These are phyloP conservation scores for Hystrix brachyura DNA, from an alignment of 2,113 vertebrate genomes.

Conservation along the genomic window DNA sequence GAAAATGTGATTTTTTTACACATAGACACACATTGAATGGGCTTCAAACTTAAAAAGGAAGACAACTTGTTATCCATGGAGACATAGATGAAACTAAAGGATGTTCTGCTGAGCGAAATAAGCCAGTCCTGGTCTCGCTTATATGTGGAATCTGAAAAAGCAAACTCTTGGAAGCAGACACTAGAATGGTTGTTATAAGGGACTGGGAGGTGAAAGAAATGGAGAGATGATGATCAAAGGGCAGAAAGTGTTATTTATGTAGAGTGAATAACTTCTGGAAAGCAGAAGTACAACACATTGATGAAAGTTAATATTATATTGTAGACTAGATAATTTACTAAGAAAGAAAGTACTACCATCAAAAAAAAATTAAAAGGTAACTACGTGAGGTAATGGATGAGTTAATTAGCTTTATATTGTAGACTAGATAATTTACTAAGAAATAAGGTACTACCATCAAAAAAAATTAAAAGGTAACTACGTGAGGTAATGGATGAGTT, in stretches of 20 bases:
- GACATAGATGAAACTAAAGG: neutral
- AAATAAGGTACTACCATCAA: neutral
- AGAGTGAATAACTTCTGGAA: neutral
- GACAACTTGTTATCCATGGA: neutral
- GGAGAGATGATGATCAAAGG: neutral
- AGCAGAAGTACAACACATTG: neutral
- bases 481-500: neutral
- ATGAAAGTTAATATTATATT: neutral
- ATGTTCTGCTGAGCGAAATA: neutral
- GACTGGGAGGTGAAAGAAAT: neutral
- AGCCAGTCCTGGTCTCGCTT: neutral
- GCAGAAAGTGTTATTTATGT: too few relatives aligned
- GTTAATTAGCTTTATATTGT: neutral
- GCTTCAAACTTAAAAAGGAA: neutral
- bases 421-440: neutral
- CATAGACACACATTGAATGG: neutral
- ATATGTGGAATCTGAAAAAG: neutral
- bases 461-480: neutral
- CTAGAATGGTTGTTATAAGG: neutral
- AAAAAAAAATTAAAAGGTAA: neutral
- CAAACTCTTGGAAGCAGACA: neutral
- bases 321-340: neutral
- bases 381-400: neutral
- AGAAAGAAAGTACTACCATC: neutral
- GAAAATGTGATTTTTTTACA: neutral